Conservation (phyloP, 1,140 invertebrate genomes). For the Bactericera cockerelli region DNA sequence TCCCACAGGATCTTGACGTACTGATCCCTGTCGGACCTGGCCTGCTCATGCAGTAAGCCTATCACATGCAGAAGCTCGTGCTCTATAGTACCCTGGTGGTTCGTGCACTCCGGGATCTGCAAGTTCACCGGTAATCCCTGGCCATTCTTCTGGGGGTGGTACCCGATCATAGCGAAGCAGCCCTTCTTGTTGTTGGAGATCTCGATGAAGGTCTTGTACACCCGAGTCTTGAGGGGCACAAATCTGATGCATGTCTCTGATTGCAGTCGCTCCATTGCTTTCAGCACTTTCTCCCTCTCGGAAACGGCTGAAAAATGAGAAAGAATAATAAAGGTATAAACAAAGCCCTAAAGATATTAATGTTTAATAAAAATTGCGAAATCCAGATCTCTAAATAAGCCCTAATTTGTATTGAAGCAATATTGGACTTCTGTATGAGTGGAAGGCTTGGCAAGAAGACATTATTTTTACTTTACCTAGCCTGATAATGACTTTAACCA, state of each 20-base stretch:
- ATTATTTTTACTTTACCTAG: too few species aligned
- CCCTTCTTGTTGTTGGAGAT: constrained; percentile 19
- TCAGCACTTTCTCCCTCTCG: constrained; percentile 15
- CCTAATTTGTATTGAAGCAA: too few species aligned
- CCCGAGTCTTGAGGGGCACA: constrained; percentile 25
- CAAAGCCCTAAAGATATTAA: too few species aligned
- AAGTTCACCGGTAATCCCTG: constrained; percentile 21
- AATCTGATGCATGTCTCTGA: constrained; percentile 31
- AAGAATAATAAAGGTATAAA: too few species aligned
- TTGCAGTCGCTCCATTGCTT: constrained; percentile 20
- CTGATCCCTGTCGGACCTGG: constrained; percentile 30
- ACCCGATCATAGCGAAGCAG: constrained; percentile 24
- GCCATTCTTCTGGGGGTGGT: constrained; percentile 13
- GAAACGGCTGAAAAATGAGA: constrained; percentile 14
- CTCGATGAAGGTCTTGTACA: constrained; percentile 26
- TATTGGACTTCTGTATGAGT: too few species aligned
- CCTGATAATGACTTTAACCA: too few species aligned
- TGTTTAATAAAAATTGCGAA: too few species aligned
- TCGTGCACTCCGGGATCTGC: constrained; percentile 19
- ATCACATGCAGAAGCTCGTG: constrained; percentile 34
- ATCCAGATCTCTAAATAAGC: not conserved
- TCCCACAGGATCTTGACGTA: constrained; percentile 31
- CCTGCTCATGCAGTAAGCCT: constrained; percentile 33
- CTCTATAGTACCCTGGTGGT: constrained; percentile 30
- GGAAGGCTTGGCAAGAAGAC: too few species aligned